phyloP scores from a whole-genome alignment of 2,113 vertebrate species.

The Mungos mungo region DNA sequence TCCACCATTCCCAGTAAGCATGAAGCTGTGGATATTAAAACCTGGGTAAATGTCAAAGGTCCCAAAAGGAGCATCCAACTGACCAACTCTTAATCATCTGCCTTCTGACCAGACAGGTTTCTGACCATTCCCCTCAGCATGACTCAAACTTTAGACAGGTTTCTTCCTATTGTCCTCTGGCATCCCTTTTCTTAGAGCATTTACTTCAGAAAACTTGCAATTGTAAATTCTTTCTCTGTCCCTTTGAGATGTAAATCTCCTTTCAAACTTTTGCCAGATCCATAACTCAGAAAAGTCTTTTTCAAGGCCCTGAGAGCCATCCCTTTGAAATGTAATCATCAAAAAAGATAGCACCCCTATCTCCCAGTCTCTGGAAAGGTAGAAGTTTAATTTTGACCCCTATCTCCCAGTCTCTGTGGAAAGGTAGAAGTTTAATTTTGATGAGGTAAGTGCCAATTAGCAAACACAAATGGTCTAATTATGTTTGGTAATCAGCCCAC shows the following conservation, averaged over 20 bases:
- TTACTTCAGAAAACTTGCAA: background rate
- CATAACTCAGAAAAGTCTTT: background rate
- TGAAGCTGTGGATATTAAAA: background rate
- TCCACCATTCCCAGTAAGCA: background rate
- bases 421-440: background rate
- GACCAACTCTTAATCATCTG: background rate
- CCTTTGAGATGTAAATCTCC: background rate
- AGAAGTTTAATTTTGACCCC: background rate
- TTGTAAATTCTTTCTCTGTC: background rate
- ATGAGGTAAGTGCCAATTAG: background rate
- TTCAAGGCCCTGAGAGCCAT: background rate
- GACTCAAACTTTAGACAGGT: background rate
- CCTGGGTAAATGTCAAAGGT: background rate
- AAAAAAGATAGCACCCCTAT: background rate
- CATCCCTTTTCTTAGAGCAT: background rate
- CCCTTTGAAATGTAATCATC: background rate
- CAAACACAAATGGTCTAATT: background rate
- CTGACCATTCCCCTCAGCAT: background rate
- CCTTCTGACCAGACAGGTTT: background rate
- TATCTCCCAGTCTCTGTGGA: background rate
- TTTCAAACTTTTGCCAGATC: background rate
- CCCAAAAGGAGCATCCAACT: background rate
- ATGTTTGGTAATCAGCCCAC: background rate
- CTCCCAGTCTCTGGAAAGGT: background rate
- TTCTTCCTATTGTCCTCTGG: background rate